phyloP scores from a whole-genome alignment of 2,797 vertebrate genomes.

The Ctenopoma multispine region DNA sequence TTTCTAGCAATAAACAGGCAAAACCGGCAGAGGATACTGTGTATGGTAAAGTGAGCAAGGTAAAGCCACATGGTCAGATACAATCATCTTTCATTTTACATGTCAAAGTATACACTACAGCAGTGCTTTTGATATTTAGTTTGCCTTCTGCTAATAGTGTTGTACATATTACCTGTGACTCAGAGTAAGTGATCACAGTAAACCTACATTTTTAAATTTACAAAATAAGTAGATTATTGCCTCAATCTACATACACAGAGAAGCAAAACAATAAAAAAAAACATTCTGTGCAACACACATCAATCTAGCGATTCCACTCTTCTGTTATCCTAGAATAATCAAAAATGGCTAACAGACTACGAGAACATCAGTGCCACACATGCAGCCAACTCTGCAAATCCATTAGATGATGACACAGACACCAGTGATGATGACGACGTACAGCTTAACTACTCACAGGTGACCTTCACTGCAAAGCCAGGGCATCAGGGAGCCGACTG shows the following conservation, averaged over 20 bases:
- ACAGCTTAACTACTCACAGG: constrained; percentile 52
- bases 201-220: too few relatives aligned
- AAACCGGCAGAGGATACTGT: neutral
- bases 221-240: too few relatives aligned
- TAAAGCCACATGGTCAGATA: constrained; percentile 38
- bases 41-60: constrained; percentile 50
- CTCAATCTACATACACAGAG: too few relatives aligned
- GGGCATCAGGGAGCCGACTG: neutral
- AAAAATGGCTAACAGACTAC: constrained; percentile 26
- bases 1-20: constrained; percentile 14
- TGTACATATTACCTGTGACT: too few relatives aligned
- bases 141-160: neutral
- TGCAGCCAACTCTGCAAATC: neutral
- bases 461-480: constrained; percentile 48
- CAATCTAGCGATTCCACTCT: neutral
- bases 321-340: constrained; percentile 12
- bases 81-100: too few relatives aligned
- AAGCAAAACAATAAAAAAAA: too few relatives aligned
- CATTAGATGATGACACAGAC: constrained; percentile 6
- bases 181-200: too few relatives aligned
- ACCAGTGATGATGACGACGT: constrained; percentile 67
- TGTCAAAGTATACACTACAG: too few relatives aligned
- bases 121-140: too few relatives aligned
- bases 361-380: constrained; percentile 24
- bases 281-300: neutral